phyloP scores from a whole-genome alignment of 2,797 vertebrate species.

The Schizopygopsis malacanthus region DNA sequence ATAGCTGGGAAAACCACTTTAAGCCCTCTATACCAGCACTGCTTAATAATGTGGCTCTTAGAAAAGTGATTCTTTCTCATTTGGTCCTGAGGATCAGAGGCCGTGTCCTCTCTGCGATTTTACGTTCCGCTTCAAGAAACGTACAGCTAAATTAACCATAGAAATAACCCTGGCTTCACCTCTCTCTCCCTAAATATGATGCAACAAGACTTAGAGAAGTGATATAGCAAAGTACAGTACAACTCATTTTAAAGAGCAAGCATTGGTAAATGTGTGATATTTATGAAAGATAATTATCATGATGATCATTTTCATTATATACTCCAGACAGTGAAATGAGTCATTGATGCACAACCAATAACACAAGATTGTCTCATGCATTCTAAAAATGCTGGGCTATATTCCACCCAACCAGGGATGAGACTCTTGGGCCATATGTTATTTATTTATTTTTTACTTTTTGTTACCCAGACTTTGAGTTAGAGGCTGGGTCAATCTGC shows the following conservation, averaged over 20 bases:
- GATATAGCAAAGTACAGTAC: slow-evolving; percentile 1
- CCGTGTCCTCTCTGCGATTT: slow-evolving; percentile 47
- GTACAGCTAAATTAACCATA: slow-evolving; percentile 69
- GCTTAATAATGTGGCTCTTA: slow-evolving; percentile 80
- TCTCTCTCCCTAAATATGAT: slow-evolving; percentile 53
- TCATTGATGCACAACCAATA: slow-evolving; percentile 17
- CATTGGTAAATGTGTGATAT: slow-evolving; percentile 40
- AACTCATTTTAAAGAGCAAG: slow-evolving; percentile 39
- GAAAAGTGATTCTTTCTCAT: slow-evolving; percentile 80
- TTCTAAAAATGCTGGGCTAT: background rate
- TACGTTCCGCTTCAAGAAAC: slow-evolving; percentile 66
- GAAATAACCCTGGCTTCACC: slow-evolving; percentile 67
- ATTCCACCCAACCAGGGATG: background rate
- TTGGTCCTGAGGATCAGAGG: slow-evolving; percentile 62
- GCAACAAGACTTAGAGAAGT: slow-evolving; percentile 47
- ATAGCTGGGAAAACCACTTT: slow-evolving; percentile 73
- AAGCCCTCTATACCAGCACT: slow-evolving; percentile 71
- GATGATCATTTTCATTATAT: slow-evolving; percentile 28
- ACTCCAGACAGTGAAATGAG: slow-evolving; percentile 21
- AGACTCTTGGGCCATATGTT: background rate
- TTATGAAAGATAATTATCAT: slow-evolving; percentile 49
- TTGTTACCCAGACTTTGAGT: no score
- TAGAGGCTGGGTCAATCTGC: no score
- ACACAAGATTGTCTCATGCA: background rate
- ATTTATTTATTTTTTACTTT: no score